These are phyloP conservation scores for Spatulosminthurus flaviceps DNA, from an alignment of 2,888 invertebrate species.

Conservation along the genomic window DNA sequence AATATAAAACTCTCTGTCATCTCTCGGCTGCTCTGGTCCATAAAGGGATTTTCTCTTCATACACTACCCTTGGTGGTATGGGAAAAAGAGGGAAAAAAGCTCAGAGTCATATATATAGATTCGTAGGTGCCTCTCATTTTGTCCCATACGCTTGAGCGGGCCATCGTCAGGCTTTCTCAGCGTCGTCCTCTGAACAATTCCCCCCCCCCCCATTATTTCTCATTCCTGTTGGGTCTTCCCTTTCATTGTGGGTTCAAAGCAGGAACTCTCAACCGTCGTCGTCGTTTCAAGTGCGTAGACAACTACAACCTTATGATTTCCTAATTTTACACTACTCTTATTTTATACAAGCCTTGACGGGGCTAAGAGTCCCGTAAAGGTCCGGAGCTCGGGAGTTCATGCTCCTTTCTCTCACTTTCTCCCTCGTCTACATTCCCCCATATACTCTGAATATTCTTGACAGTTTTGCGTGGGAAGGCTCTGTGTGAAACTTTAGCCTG, in stretches of 20 bases:
- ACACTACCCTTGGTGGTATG: background rate
- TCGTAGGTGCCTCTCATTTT: background rate
- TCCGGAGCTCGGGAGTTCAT: too few species aligned
- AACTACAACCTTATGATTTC: too few species aligned
- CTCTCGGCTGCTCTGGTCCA: background rate
- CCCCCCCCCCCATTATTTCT: background rate
- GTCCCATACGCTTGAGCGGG: background rate
- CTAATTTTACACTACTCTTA: background rate
- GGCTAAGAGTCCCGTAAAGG: too few species aligned
- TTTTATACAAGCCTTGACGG: too few species aligned
- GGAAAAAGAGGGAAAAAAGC: background rate
- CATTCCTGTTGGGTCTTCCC: too few species aligned
- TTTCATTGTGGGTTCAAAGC: too few species aligned
- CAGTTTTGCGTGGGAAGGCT: constrained; percentile 7
- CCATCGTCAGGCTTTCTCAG: background rate
- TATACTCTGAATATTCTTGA: constrained; percentile 7
- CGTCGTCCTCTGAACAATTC: background rate
- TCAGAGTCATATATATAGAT: background rate
- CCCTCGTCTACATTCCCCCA: background rate
- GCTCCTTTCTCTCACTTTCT: too few species aligned
- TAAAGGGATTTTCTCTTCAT: constrained; percentile 23
- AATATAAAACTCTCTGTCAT: background rate
- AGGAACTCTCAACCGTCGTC: too few species aligned
- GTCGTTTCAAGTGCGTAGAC: too few species aligned
- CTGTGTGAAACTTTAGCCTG: background rate